A percentile compares a stretch with the other conserved stretches of the same genome.
phyloP scores from a whole-genome alignment of 2,113 vertebrate genomes.

The Jacana jacana region DNA sequence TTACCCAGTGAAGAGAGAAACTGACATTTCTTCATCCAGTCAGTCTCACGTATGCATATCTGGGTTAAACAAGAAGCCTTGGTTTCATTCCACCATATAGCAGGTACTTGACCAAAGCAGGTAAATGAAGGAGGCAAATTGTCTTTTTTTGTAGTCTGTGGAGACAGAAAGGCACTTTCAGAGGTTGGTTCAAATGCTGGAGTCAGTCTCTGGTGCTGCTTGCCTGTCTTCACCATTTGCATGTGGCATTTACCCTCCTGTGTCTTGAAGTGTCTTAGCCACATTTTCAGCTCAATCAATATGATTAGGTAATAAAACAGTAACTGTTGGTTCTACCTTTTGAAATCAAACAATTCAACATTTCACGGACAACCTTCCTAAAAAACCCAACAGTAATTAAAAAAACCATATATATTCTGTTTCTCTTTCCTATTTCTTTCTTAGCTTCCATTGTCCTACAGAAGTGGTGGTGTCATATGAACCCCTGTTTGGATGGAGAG shows the following conservation, averaged over 20 bases:
- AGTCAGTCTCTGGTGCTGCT: background rate
- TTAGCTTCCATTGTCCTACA: conserved; percentile 92
- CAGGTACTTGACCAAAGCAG: background rate
- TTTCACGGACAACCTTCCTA: background rate
- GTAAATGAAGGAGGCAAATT: background rate
- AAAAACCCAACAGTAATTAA: background rate
- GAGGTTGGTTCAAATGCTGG: background rate
- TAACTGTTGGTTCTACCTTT: background rate
- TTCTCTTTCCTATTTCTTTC: conserved; percentile 38
- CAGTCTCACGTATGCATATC: background rate
- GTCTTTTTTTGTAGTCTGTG: background rate
- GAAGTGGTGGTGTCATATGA: conserved; percentile 99
- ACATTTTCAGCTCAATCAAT: background rate
- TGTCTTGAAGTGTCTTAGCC: background rate
- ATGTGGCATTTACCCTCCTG: background rate
- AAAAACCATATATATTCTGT: background rate
- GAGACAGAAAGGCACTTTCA: background rate
- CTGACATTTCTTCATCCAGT: background rate
- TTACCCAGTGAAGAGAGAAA: background rate
- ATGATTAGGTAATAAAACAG: background rate
- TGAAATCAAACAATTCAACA: background rate
- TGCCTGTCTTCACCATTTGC: background rate
- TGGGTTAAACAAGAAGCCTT: background rate
- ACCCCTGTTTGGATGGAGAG: conserved; percentile 94
- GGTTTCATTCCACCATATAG: background rate